Conservation (phyloP, 2,797 vertebrate genomes). For the Hemibagrus guttatus region DNA sequence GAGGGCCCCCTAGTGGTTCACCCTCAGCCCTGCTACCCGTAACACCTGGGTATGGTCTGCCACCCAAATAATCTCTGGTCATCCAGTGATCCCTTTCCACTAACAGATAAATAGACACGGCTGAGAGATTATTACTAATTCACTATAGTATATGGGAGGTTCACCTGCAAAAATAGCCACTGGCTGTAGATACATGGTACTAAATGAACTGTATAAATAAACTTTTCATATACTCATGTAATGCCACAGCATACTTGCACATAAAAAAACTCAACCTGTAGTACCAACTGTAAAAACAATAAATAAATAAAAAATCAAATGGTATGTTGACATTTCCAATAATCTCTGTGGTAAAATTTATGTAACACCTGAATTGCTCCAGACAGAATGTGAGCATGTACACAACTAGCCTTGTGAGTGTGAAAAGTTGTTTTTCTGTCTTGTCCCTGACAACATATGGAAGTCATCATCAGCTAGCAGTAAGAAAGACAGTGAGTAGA, state of each 20-base stretch:
- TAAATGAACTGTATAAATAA: neutral
- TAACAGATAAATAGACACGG: neutral
- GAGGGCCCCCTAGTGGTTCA: too few species aligned
- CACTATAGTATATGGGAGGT: neutral
- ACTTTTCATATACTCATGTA: neutral
- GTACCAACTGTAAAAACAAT: neutral
- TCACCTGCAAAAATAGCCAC: neutral
- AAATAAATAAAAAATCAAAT: neutral
- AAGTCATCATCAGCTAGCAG: conserved; percentile 1
- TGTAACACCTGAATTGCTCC: neutral
- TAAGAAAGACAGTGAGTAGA: neutral
- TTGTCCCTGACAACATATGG: conserved; percentile 22
- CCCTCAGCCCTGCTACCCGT: too few species aligned
- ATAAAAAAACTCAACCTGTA: neutral
- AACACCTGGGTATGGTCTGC: neutral
- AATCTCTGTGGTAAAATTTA: neutral
- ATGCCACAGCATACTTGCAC: neutral
- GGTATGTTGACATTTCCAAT: neutral
- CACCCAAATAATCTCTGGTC: neutral
- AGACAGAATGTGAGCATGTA: neutral
- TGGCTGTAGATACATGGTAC: neutral
- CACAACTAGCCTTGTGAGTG: neutral
- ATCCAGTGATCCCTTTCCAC: neutral
- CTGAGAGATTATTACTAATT: neutral
- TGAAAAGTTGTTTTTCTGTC: conserved; percentile 2